A percentile compares a stretch with the other conserved stretches of the same genome.
phyloP scores from a whole-genome alignment of 2,888 invertebrate genomes.

The Drosophila parthenogenetica region DNA sequence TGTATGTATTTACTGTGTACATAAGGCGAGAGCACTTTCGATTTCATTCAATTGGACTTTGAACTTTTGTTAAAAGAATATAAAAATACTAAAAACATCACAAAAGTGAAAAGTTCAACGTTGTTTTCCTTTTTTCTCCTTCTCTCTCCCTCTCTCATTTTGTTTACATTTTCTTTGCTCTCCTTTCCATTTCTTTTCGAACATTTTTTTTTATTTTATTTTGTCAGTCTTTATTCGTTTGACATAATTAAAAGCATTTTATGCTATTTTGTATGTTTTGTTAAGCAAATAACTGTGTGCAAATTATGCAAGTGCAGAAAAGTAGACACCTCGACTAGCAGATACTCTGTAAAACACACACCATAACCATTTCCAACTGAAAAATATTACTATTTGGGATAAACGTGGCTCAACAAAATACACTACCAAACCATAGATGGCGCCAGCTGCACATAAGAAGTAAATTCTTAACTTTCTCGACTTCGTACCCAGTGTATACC shows the following conservation, averaged over 20 bases:
- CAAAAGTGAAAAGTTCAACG: constrained; percentile 52
- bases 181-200: constrained; percentile 17
- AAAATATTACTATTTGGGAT: too few relatives aligned
- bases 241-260: constrained; percentile 30
- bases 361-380: too few relatives aligned
- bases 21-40: constrained; percentile 72
- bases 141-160: not conserved
- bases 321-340: not conserved
- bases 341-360: not conserved
- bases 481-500: not conserved
- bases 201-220: constrained; percentile 6
- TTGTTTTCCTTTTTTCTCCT: constrained; percentile 1
- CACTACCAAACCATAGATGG: too few relatives aligned
- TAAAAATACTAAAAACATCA: constrained; percentile 53
- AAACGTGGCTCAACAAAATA: too few relatives aligned
- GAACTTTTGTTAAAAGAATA: constrained; percentile 67
- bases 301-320: too few relatives aligned
- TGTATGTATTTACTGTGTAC: constrained; percentile 45
- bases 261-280: constrained; percentile 1
- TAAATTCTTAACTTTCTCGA: too few relatives aligned
- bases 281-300: constrained; percentile 7
- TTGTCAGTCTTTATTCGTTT: constrained; percentile 12
- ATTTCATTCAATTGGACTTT: constrained; percentile 79
- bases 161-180: constrained; percentile 16
- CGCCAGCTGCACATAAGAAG: too few relatives aligned